Evolutionary conservation across 2,113 vertebrate species (phyloP).

Genomic region (Physeter macrocephalus): DNA sequence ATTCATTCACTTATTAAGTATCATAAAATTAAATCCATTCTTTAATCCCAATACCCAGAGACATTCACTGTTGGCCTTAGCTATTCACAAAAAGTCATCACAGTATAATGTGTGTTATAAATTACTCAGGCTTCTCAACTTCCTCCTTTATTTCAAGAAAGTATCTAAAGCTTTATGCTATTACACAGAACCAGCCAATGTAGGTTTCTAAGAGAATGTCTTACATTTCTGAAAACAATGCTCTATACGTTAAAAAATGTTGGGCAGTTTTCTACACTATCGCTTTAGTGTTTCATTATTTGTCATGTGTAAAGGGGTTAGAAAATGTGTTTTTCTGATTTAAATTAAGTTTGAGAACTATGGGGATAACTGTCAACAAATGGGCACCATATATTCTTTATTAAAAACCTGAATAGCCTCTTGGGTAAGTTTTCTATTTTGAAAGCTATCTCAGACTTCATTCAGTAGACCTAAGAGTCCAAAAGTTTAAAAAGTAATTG

Average conservation of each 20-base stretch:
- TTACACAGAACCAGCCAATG: background rate
- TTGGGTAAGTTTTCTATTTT: background rate
- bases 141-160: conserved; percentile 5
- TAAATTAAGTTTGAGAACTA: conserved; percentile 10
- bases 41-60: background rate
- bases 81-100: background rate
- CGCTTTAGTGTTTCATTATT: background rate
- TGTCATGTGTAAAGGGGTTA: background rate
- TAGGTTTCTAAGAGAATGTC: conserved; percentile 11
- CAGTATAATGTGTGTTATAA: background rate
- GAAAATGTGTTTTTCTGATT: conserved; percentile 32
- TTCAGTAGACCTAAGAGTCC: background rate
- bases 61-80: background rate
- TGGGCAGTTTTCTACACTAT: background rate
- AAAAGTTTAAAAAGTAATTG: background rate
- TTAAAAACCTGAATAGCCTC: background rate
- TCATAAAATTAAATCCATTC: conserved; percentile 1
- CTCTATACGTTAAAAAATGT: background rate
- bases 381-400: background rate
- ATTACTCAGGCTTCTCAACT: background rate
- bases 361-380: background rate
- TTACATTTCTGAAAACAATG: conserved; percentile 8
- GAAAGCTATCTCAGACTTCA: conserved; percentile 36
- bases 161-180: background rate
- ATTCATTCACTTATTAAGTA: background rate